Evolutionary conservation across 2,888 invertebrate species (phyloP).

Genomic region (Hydroisotoma schaefferi): DNA sequence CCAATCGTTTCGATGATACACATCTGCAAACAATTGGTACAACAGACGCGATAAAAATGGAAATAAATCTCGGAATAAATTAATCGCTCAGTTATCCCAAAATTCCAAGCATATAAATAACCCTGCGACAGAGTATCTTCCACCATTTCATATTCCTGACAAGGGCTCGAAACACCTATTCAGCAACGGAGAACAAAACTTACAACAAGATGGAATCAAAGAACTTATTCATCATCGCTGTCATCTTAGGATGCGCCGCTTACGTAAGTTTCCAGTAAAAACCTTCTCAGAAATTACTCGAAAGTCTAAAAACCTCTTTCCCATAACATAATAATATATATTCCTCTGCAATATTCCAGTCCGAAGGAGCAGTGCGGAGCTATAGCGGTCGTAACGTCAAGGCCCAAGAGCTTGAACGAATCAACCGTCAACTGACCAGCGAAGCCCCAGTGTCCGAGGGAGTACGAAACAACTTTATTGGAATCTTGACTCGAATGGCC

Average conservation of each 20-base stretch:
- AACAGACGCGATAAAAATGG: too few species aligned
- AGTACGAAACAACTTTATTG: slow-evolving; percentile 11
- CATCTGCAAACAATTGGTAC: too few species aligned
- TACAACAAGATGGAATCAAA: slow-evolving; percentile 3
- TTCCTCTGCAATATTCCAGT: not conserved
- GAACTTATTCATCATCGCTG: slow-evolving; percentile 3
- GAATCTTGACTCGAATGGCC: slow-evolving; percentile 24
- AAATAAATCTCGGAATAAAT: too few species aligned
- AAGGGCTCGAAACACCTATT: too few species aligned
- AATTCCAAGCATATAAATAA: too few species aligned
- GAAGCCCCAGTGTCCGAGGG: slow-evolving; percentile 13
- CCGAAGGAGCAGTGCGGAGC: not conserved
- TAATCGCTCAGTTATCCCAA: too few species aligned
- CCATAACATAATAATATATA: not conserved
- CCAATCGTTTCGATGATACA: too few species aligned
- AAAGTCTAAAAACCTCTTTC: not conserved
- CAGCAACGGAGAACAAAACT: too few species aligned
- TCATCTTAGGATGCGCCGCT: slow-evolving; percentile 17
- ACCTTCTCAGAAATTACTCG: not conserved
- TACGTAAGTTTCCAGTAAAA: slow-evolving; percentile 13
- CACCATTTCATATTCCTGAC: too few species aligned
- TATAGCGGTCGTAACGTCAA: not conserved
- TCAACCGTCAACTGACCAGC: not conserved
- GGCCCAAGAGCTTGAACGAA: not conserved
- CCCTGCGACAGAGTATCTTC: too few species aligned